Evolutionary conservation across 2,888 invertebrate genomes (phyloP), one percentile per base, ranked within the genome.

Genomic region (Troides oblongomaculatus): DNA sequence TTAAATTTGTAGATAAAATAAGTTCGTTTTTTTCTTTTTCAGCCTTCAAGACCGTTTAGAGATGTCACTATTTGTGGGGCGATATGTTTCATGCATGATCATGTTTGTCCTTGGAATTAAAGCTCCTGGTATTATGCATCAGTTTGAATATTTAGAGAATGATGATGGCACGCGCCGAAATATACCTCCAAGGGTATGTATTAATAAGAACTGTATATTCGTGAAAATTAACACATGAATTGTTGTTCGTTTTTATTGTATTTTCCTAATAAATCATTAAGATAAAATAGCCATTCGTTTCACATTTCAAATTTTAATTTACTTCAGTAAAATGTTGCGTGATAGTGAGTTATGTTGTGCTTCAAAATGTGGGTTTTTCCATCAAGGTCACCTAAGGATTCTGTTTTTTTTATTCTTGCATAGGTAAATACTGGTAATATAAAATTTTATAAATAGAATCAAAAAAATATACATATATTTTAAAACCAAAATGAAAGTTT

Each of bases 51-150:
- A 98, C 85, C 94, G 96, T 79, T 91, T 97, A 67, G 97, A 98
- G 89, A 97, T 99, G 96, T 93, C 94, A 8, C 85, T 99, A 21
- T 99, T 98, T 87, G 94, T 97, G 8, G 90, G 96, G 5, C 95
- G 98, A 53, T 98, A 97, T 81, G 88, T 96, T 7, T 94, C 95
- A 64, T 96, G 96, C 70, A 93, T 97, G 79, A 81, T 95, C 14
- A 95, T 98, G 78, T 98, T 99, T 85, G 93, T 96, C 10, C 90
- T 99, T 66, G 98, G 98, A 7, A 90, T 98, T 75, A 96, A 95
- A 83, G 98, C 98, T 21, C 98, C 98, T 0, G 98, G 97, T 53
- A 95, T 97, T 65, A 93, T 94, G 87, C 93, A 94, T 72, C 93
- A 93, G 74, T 91, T 93, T 72, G 94, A 95, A 79, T 94, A 94